Percentiles rank a stretch among this genome's conserved stretches.
phyloP scores from a whole-genome alignment of 2,113 vertebrate genomes.

The Zosterops hypoxanthus region DNA sequence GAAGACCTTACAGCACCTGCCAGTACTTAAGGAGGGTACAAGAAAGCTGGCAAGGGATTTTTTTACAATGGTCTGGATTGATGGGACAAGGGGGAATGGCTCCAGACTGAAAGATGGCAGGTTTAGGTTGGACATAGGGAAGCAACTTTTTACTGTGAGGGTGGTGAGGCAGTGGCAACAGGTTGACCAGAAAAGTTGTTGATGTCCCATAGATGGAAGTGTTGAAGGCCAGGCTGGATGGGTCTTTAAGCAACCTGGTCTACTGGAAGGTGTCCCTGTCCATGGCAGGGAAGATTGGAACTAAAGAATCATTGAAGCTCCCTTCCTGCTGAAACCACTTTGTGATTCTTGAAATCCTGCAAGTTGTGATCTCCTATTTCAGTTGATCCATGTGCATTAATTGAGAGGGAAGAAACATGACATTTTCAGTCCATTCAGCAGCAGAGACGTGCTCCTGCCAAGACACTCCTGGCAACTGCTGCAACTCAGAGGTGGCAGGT shows the following conservation, averaged over 20 bases:
- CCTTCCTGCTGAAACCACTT: neutral
- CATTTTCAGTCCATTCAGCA: neutral
- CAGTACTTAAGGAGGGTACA: neutral
- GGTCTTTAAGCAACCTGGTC: neutral
- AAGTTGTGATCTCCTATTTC: neutral
- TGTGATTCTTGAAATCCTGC: neutral
- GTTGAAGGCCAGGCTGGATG: neutral
- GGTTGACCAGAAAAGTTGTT: neutral
- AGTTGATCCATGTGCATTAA: neutral
- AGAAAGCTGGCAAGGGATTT: neutral
- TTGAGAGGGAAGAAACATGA: neutral
- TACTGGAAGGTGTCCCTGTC: neutral
- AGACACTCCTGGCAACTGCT: neutral
- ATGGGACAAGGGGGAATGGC: neutral
- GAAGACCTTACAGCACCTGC: neutral
- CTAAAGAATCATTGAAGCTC: neutral
- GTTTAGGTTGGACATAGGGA: neutral
- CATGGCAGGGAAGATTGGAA: fast-evolving
- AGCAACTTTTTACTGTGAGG: neutral
- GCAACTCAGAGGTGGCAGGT: neutral
- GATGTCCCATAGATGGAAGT: neutral
- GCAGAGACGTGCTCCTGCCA: neutral
- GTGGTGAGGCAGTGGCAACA: neutral
- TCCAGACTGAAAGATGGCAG: neutral
- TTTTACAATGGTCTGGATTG: neutral